Evolutionary conservation across 2,113 vertebrate species (phyloP).

Genomic region (Melanerpes formicivorus): DNA sequence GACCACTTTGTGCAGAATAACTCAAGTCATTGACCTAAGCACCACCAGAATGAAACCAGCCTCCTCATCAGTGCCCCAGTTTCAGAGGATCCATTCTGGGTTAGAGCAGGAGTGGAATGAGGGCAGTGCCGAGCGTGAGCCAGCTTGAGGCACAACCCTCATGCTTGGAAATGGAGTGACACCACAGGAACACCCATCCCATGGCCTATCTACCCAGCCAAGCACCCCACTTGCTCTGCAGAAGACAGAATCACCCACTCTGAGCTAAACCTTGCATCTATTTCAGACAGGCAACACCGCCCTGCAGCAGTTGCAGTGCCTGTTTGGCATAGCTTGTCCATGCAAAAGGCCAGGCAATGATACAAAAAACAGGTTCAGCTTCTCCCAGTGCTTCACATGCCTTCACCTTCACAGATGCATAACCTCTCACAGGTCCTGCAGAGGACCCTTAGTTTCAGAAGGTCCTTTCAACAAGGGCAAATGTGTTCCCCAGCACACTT

Average conservation of each 20-base stretch:
- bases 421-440: not conserved
- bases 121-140: not conserved
- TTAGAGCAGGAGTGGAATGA: not conserved
- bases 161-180: not conserved
- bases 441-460: not conserved
- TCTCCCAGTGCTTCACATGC: not conserved
- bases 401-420: not conserved
- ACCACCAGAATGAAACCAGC: not conserved
- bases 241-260: not conserved
- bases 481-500: not conserved
- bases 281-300: not conserved
- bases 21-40: not conserved
- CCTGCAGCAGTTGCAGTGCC: not conserved
- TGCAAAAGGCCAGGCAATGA: not conserved
- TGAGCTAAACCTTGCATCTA: not conserved
- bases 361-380: not conserved
- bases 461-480: not conserved
- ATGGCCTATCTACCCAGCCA: not conserved
- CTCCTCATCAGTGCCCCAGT: not conserved
- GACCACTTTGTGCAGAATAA: not conserved
- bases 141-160: not conserved
- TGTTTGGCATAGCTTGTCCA: not conserved
- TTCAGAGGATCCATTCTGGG: not conserved
- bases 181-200: not conserved
- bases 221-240: not conserved